Conservation (phyloP, 1,140 invertebrate genomes). For the Brachionus rotundiformis region DNA sequence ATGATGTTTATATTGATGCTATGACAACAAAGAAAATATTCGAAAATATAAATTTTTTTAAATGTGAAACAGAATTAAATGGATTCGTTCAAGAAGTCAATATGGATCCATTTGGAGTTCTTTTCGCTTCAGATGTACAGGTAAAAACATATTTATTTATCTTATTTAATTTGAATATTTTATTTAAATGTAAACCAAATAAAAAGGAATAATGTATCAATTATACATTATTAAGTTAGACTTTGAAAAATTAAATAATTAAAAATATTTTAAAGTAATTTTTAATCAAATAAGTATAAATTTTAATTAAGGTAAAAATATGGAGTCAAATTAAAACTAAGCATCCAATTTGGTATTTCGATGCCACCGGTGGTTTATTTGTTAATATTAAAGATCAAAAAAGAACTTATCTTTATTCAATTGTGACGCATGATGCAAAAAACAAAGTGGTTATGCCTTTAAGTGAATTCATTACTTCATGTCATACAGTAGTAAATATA, state of each 20-base stretch:
- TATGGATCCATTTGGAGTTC: background rate
- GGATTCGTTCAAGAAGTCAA: background rate
- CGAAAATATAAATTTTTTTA: background rate
- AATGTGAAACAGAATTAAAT: background rate
- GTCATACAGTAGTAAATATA: background rate
- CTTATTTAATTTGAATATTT: too few relatives aligned
- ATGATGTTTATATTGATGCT: background rate
- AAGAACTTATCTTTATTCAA: background rate
- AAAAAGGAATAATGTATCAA: too few relatives aligned
- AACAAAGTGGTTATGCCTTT: background rate
- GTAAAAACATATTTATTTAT: background rate
- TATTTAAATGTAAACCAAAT: too few relatives aligned
- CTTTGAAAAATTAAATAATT: too few relatives aligned
- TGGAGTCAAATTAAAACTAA: background rate
- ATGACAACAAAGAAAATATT: background rate
- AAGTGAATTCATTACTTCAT: background rate
- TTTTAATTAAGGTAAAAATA: background rate
- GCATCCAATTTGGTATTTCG: background rate
- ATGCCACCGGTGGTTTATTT: background rate
- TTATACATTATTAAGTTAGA: too few relatives aligned
- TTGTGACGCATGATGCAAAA: background rate
- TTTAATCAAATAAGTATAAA: too few relatives aligned
- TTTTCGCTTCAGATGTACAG: background rate
- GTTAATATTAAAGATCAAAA: background rate
- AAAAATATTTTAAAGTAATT: too few relatives aligned